Evolutionary conservation across 1,140 invertebrate species (phyloP).

Genomic region (Cotesia vestalis): DNA sequence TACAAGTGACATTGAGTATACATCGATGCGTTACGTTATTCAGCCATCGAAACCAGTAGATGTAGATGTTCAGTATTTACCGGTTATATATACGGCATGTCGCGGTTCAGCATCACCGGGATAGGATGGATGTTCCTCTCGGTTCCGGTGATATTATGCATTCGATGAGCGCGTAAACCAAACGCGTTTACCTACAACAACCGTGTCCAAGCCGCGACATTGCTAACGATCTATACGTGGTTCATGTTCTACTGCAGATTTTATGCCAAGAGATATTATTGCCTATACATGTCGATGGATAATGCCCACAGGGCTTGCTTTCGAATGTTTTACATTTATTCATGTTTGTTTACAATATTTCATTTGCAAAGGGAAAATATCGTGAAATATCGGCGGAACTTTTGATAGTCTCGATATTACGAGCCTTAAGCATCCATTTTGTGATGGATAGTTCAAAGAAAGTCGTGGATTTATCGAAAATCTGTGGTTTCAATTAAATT

Average conservation of each 20-base stretch:
- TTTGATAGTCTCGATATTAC: neutral
- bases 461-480: too few species aligned
- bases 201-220: neutral
- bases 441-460: too few species aligned
- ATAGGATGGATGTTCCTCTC: slow-evolving; percentile 4
- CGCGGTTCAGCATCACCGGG: slow-evolving; percentile 2
- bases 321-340: too few species aligned
- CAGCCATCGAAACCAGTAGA: neutral
- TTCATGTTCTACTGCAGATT: slow-evolving; percentile 6
- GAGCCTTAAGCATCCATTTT: too few species aligned
- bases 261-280: slow-evolving; percentile 5
- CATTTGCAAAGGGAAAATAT: too few species aligned
- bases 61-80: slow-evolving; percentile 4
- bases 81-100: neutral
- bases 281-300: too few species aligned
- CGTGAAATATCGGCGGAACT: neutral
- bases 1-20: too few species aligned
- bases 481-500: too few species aligned
- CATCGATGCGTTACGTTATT: too few species aligned
- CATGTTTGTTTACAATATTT: too few species aligned
- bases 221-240: slow-evolving; percentile 14
- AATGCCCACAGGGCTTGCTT: too few species aligned
- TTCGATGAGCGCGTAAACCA: slow-evolving; percentile 28
- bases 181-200: slow-evolving; percentile 17
- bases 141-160: slow-evolving; percentile 19